Percentiles rank a stretch among this genome's conserved stretches.
Conservation (phyloP, 1,140 invertebrate genomes). For the Ephestia elutella region DNA sequence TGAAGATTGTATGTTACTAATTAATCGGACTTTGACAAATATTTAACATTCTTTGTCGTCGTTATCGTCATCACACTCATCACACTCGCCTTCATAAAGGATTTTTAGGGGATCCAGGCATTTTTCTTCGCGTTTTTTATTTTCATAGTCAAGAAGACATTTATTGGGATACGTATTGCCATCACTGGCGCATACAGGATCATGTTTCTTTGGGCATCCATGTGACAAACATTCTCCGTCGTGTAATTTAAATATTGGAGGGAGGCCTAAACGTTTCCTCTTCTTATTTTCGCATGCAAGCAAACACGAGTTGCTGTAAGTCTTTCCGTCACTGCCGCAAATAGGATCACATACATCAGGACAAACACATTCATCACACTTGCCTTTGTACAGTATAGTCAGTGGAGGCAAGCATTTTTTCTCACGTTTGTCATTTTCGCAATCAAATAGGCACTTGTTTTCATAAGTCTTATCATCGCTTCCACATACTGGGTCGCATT, state of each 20-base stretch:
- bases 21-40: too few species aligned
- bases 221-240: slow-evolving; percentile 76
- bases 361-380: not conserved
- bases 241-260: slow-evolving; percentile 17
- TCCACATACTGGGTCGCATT: slow-evolving; percentile 82
- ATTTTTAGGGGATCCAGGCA: slow-evolving; percentile 2
- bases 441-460: slow-evolving; percentile 81
- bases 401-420: slow-evolving; percentile 2
- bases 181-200: slow-evolving; percentile 39
- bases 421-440: slow-evolving; percentile 67
- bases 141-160: slow-evolving; percentile 27
- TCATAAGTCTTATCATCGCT: slow-evolving; percentile 85
- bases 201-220: slow-evolving; percentile 20
- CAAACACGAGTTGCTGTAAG: slow-evolving; percentile 22
- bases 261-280: slow-evolving; percentile 6
- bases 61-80: not conserved
- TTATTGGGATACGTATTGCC: slow-evolving; percentile 20
- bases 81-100: slow-evolving; percentile 22
- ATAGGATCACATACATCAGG: not conserved
- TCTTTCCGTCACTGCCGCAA: slow-evolving; percentile 23
- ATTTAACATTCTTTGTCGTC: not conserved
- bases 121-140: slow-evolving; percentile 14
- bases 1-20: too few species aligned
- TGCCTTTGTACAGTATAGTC: not conserved
- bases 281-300: slow-evolving; percentile 19